A percentile compares a stretch with the other conserved stretches of the same genome.
phyloP scores from a whole-genome alignment of 2,797 vertebrate genomes.

The Pseudochirops cupreus region DNA sequence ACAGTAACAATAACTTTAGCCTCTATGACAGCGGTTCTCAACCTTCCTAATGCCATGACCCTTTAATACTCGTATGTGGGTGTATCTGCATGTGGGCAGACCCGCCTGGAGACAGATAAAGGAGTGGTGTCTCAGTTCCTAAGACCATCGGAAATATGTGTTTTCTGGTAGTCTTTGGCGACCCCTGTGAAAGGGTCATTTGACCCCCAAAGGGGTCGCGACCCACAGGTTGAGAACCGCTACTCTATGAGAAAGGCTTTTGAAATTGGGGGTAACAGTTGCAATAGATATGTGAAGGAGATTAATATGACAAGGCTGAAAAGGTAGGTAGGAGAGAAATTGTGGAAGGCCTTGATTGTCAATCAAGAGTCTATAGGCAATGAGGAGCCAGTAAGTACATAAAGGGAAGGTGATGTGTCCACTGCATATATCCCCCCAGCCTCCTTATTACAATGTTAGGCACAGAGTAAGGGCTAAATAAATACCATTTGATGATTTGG shows the following conservation, averaged over 20 bases:
- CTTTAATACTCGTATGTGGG: no score
- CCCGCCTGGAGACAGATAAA: no score
- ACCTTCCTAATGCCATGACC: no score
- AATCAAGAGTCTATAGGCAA: not conserved
- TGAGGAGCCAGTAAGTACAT: not conserved
- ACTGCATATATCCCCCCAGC: not conserved
- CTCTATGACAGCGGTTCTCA: not conserved
- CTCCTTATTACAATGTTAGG: not conserved
- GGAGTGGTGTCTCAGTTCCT: no score
- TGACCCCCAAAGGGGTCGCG: no score
- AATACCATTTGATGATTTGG: not conserved
- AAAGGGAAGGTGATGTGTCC: not conserved
- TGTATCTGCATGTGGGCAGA: no score
- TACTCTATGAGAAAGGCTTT: not conserved
- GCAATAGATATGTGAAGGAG: not conserved
- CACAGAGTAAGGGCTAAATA: not conserved
- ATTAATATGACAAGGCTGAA: not conserved
- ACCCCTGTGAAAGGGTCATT: no score
- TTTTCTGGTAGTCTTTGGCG: no score
- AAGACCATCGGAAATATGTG: no score
- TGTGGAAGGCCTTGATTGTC: not conserved
- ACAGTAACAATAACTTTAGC: not conserved
- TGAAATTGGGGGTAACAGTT: not conserved
- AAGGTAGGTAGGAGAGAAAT: not conserved
- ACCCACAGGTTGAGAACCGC: no score